Evolutionary conservation across 2,888 invertebrate species (phyloP).

Genomic region (Chrysolina americana): DNA sequence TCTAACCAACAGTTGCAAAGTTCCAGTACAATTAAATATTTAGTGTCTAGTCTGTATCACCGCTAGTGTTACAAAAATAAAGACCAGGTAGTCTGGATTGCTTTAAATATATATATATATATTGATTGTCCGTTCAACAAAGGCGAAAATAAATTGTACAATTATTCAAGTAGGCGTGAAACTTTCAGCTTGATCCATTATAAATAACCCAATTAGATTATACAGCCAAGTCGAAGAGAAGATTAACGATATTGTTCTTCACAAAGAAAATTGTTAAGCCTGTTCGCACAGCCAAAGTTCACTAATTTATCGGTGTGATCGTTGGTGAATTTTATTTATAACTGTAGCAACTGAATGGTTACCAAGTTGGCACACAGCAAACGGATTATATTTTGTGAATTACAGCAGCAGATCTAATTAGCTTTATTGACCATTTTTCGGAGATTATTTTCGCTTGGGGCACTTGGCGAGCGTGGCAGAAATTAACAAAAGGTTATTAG

Average conservation of each 20-base stretch:
- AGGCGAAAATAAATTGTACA: slow-evolving; percentile 12
- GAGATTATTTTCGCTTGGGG: slow-evolving; percentile 53
- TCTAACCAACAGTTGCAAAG: neutral
- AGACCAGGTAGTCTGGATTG: slow-evolving; percentile 11
- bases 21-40: neutral
- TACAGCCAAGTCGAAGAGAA: neutral
- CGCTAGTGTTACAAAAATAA: slow-evolving; percentile 13
- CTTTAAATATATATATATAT: slow-evolving; percentile 17
- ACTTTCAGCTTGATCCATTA: slow-evolving; percentile 9
- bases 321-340: slow-evolving; percentile 37
- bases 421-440: slow-evolving; percentile 55
- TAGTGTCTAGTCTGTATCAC: neutral
- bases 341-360: slow-evolving; percentile 3
- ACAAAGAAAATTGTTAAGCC: slow-evolving; percentile 36
- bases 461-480: slow-evolving; percentile 49
- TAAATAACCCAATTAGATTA: slow-evolving; percentile 19
- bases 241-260: slow-evolving; percentile 23
- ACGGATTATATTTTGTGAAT: slow-evolving; percentile 1
- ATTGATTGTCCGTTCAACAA: slow-evolving; percentile 4
- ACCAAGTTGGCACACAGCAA: slow-evolving; percentile 21
- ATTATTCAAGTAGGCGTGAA: slow-evolving; percentile 17
- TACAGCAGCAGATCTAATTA: slow-evolving; percentile 47
- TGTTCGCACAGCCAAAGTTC: slow-evolving; percentile 31
- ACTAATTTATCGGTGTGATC: slow-evolving; percentile 34
- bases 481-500: slow-evolving; percentile 50